Percentiles rank a stretch among this genome's conserved stretches.
Evolutionary conservation across 30 jellyfish, hydroid and myxozoan species (phyloP).

Genomic region (Chironex yamaguchii): DNA sequence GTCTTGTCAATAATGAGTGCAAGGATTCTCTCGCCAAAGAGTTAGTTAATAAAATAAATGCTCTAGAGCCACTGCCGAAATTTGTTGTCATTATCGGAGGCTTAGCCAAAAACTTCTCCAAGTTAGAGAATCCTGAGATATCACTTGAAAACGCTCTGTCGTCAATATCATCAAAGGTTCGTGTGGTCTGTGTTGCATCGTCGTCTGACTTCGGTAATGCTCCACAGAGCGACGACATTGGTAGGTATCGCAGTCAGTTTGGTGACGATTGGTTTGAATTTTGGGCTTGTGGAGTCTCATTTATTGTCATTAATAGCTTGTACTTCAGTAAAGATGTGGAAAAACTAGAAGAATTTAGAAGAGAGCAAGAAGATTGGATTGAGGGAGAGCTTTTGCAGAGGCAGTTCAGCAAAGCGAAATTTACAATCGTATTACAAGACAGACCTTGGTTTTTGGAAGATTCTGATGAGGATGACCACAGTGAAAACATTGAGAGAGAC

Average conservation of each 20-base stretch:
- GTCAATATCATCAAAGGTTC: constrained; percentile 12
- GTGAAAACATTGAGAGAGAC: background rate
- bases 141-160: constrained; percentile 28
- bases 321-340: constrained; percentile 11
- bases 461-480: background rate
- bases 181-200: constrained; percentile 59
- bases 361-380: constrained; percentile 75
- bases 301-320: constrained; percentile 55
- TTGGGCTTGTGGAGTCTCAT: constrained; percentile 81
- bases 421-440: constrained; percentile 60
- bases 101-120: background rate
- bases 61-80: constrained; percentile 61
- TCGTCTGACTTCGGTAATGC: constrained; percentile 34
- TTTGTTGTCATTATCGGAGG: constrained; percentile 71
- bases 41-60: constrained; percentile 10
- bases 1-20: background rate
- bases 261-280: constrained; percentile 86
- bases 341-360: background rate
- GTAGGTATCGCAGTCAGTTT: constrained; percentile 8
- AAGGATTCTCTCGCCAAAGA: background rate
- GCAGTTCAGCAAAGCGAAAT: constrained; percentile 63
- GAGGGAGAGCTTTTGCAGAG: constrained; percentile 72
- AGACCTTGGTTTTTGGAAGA: constrained; percentile 1
- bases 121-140: background rate
- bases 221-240: constrained; percentile 16